These are phyloP conservation scores for Brotula barbata DNA, from an alignment of 2,797 vertebrate genomes.

Conservation along the genomic window DNA sequence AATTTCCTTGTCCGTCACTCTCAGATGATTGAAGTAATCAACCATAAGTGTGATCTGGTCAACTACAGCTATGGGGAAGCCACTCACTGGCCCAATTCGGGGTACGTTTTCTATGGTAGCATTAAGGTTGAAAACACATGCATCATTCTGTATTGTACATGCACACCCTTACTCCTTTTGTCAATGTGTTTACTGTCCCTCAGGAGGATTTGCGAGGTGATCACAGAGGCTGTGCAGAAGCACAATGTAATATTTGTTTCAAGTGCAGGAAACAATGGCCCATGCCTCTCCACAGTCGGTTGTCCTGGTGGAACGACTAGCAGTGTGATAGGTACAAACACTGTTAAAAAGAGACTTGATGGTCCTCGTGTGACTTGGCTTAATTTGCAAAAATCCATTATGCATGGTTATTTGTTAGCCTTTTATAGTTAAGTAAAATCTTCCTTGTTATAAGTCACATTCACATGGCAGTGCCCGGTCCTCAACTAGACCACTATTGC, in stretches of 20 bases:
- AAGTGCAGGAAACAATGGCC: slow-evolving; percentile 97
- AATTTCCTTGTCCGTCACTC: slow-evolving; percentile 25
- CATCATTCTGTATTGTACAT: too few relatives aligned
- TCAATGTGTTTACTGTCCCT: slow-evolving; percentile 24
- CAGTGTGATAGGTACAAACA: slow-evolving; percentile 88
- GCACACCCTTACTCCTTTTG: too few relatives aligned
- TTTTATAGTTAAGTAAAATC: not conserved
- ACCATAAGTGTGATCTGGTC: slow-evolving; percentile 97
- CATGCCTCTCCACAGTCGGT: slow-evolving; percentile 96
- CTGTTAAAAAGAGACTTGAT: not conserved
- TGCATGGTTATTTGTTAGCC: not conserved
- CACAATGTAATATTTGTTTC: slow-evolving; percentile 97
- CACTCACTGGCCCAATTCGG: slow-evolving; percentile 98
- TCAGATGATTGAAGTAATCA: slow-evolving; percentile 99
- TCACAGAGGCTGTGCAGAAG: slow-evolving; percentile 97
- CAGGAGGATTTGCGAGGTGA: slow-evolving; percentile 98
- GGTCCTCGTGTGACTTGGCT: not conserved
- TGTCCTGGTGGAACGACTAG: slow-evolving; percentile 96
- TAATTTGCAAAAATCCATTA: not conserved
- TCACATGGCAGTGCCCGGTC: not conserved
- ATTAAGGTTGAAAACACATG: not conserved
- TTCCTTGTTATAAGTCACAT: too few relatives aligned
- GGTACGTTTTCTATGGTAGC: slow-evolving; percentile 77
- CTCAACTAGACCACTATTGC: too few relatives aligned
- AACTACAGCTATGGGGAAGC: slow-evolving; percentile 99